Conservation (phyloP, 2,113 vertebrate species). For the Glareola pratincola region DNA sequence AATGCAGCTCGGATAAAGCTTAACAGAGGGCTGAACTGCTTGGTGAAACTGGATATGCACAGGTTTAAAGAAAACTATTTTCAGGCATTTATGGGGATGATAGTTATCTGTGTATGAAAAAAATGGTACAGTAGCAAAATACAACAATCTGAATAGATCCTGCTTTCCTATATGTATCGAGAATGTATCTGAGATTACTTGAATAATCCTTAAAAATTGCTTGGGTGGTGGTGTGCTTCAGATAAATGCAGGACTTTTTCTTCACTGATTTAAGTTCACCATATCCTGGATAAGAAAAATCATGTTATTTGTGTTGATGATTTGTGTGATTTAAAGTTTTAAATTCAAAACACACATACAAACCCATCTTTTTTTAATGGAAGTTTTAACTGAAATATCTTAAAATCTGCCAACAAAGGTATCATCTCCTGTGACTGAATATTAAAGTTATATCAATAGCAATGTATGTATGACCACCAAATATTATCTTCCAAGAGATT, state of each 20-base stretch:
- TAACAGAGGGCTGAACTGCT: not conserved
- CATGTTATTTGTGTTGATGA: not conserved
- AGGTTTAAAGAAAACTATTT: slow-evolving; percentile 11
- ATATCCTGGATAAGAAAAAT: not conserved
- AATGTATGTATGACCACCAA: not conserved
- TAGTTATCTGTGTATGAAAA: not conserved
- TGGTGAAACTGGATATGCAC: not conserved
- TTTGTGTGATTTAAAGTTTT: not conserved
- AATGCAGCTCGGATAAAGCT: not conserved
- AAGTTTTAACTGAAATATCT: not conserved
- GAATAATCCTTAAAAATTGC: not conserved
- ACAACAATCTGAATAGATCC: not conserved
- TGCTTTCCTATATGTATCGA: not conserved
- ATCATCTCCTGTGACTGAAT: not conserved
- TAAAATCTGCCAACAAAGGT: not conserved
- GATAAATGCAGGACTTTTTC: not conserved
- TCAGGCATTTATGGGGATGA: not conserved
- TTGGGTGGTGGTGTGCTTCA: not conserved
- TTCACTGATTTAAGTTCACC: not conserved
- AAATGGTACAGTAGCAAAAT: not conserved
- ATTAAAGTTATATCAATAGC: not conserved
- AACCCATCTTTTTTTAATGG: not conserved
- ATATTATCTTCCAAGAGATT: not conserved
- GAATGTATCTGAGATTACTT: not conserved
- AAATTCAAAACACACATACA: not conserved